These are phyloP conservation scores for Dryomyza anilis DNA, from an alignment of 2,888 invertebrate genomes.

Conservation along the genomic window DNA sequence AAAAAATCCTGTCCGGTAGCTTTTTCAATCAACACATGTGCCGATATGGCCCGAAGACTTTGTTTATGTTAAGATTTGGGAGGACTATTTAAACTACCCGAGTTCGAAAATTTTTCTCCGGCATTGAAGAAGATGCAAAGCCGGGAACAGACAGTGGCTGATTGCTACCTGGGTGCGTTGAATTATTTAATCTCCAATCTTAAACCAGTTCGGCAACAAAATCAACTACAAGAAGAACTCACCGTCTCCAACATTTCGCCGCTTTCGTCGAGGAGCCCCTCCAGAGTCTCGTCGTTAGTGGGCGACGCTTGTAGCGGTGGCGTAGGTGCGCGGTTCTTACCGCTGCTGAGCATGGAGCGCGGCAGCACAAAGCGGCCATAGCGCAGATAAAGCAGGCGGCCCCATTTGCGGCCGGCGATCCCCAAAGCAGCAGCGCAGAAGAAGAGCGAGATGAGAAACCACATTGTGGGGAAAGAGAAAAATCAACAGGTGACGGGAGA, in stretches of 20 bases:
- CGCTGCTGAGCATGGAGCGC: slow-evolving; percentile 45
- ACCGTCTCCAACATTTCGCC: slow-evolving; percentile 60
- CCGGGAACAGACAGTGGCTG: no score
- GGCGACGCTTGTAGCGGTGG: slow-evolving; percentile 57
- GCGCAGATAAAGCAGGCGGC: slow-evolving; percentile 55
- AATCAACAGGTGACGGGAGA: slow-evolving; percentile 28
- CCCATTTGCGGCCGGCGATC: slow-evolving; percentile 55
- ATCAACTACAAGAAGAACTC: slow-evolving; percentile 36
- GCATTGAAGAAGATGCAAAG: no score
- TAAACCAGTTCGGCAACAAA: neutral
- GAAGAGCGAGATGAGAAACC: slow-evolving; percentile 50
- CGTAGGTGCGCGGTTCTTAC: slow-evolving; percentile 55
- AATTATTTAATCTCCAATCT: no score
- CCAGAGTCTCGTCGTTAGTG: slow-evolving; percentile 55
- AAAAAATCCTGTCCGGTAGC: no score
- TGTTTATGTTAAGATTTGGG: no score
- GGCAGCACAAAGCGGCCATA: slow-evolving; percentile 56
- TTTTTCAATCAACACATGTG: no score
- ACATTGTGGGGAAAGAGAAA: no score
- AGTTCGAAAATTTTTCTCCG: no score
- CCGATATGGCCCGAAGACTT: no score
- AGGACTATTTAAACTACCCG: no score
- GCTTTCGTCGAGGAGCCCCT: slow-evolving; percentile 55
- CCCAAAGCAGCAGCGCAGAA: slow-evolving; percentile 42
- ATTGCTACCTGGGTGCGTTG: no score